Base-by-base conservation (phyloP, 2,888 invertebrate genomes). In the Shargacucullia verbasci region DNA sequence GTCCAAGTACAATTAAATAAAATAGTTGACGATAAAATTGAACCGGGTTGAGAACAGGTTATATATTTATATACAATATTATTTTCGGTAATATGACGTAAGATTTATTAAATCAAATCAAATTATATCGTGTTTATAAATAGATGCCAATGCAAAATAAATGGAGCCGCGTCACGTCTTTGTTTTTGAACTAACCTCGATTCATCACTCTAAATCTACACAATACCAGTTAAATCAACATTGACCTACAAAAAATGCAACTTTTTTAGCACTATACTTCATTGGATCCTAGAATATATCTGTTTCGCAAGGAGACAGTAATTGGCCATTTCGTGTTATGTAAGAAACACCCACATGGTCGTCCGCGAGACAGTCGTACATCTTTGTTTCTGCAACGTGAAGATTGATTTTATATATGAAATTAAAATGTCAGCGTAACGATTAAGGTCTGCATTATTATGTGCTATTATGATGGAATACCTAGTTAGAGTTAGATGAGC, bases 211-310 rank as follows among this genome's bases (percentile, higher is more conserved):
- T n/a, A 45, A 71, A 78, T 80, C 69, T 77, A 78, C 70, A 81
- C 73, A 70, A 71, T 73, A 68, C 48, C 25, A 64, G 75, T 53
- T 60, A 73, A 79, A 78, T 80, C 69, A 79, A 58, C 83, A 83
- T 83, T 87, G 84, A 86, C 87, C 84, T 63, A 81, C 75, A 78
- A 67, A 73, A 65, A 13, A 44, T 39, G 20, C 38, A 47, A 39
- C 15, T 60, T 60, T 65, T 65, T 70, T 69, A 50, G 52, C 50
- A 64, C 54, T 29, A 52, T 43, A 58, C 54, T 63, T 68, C 48
- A 62, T 59, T 44, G 31, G 53, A 58, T 63, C 41, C 47, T 52
- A 53, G 55, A 54, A 50, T 14, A 46, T 41, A 47, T 40, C 7
- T 20, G 33, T 55, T 71, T 65, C 55, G 57, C 43, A 68, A 66